Evolutionary conservation across 2,797 vertebrate genomes (phyloP), one percentile per base, ranked within the genome.

Genomic region (Pangasius macronema): DNA sequence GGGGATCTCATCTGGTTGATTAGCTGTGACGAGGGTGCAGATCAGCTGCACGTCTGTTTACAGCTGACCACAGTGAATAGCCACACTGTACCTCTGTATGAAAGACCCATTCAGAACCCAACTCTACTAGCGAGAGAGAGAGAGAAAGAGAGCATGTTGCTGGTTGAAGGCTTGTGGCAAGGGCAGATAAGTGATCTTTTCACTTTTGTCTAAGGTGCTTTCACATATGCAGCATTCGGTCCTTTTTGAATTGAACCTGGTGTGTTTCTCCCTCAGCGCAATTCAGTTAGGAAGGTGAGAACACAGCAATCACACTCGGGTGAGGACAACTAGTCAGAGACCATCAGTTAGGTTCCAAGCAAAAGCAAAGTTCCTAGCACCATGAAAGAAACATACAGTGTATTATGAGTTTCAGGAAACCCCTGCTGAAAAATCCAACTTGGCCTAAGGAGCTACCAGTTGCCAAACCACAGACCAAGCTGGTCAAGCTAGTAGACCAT

Each of bases 91-190:
- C 80, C 51, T 61, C 65, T 90, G 79, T 83, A 94, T 95, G 93
- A 94, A 94, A 91, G 93, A 93, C 90, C 91, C 93, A 93, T 95
- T 94, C 91, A 94, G 91, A 88, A 59, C 59, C 57, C 33, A 18
- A 53, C 61, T 88, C 59, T 55, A 85, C 67, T 82, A 73, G 65
- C 42, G 16, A 68, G 73, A 87, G 59, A 85, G 75, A 85, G 83
- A 84, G 75, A 72, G 63, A 59, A 24, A 59, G 82, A 82, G 81
- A 87, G 67, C 77, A 90, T 88, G 89, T 59, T 88, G 53, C 80
- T 79, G 85, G 90, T 79, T 67, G 55, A 84, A 82, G 55, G 73
- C 80, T 89, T 88, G 90, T 61, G 79, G 73, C 65, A 51, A 83
- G 85, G 36, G 89, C 77, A 88, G 88, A 88, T 89, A 90, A 89